A percentile compares a stretch with the other conserved stretches of the same genome.
Conservation (phyloP, 2,888 invertebrate species). For the Drosophila kambysellisi region DNA sequence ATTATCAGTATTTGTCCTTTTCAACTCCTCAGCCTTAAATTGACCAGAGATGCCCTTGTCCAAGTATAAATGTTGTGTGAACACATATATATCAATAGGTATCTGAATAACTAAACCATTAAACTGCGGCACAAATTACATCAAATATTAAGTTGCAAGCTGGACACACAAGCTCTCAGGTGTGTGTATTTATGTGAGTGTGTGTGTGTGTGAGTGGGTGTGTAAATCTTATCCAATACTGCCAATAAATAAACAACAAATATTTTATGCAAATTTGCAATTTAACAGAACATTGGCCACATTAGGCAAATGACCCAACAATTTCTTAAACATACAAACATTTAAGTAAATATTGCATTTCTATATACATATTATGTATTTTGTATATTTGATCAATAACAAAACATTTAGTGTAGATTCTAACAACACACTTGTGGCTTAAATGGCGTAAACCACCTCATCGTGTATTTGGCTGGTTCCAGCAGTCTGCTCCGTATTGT, state of each 20-base stretch:
- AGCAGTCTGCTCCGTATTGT: conserved; percentile 10
- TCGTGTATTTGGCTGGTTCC: conserved; percentile 18
- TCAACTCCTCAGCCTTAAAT: conserved; percentile 5
- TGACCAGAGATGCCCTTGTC: conserved; percentile 12
- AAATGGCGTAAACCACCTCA: conserved; percentile 53
- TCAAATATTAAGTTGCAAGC: conserved; percentile 71
- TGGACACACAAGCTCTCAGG: conserved; percentile 45
- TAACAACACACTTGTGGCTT: conserved; percentile 66
- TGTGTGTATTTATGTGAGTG: conserved; percentile 15
- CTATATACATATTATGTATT: conserved; percentile 5
- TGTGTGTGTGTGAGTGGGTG: background rate
- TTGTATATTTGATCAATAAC: conserved; percentile 55
- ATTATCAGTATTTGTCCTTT: conserved; percentile 9
- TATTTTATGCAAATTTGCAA: conserved; percentile 80
- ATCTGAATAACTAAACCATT: conserved; percentile 63
- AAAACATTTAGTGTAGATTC: conserved; percentile 42
- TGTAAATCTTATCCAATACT: conserved; percentile 29
- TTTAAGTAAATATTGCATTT: conserved; percentile 15
- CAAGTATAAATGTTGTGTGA: background rate
- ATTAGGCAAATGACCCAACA: conserved; percentile 36
- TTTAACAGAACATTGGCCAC: conserved; percentile 74
- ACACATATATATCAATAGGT: conserved; percentile 20
- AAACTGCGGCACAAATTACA: conserved; percentile 76
- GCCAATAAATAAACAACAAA: conserved; percentile 76
- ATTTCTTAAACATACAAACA: conserved; percentile 17